A percentile compares a stretch with the other conserved stretches of the same genome.
Conservation (phyloP, 2,113 vertebrate species). For the Brachyhypopomus gauderio region DNA sequence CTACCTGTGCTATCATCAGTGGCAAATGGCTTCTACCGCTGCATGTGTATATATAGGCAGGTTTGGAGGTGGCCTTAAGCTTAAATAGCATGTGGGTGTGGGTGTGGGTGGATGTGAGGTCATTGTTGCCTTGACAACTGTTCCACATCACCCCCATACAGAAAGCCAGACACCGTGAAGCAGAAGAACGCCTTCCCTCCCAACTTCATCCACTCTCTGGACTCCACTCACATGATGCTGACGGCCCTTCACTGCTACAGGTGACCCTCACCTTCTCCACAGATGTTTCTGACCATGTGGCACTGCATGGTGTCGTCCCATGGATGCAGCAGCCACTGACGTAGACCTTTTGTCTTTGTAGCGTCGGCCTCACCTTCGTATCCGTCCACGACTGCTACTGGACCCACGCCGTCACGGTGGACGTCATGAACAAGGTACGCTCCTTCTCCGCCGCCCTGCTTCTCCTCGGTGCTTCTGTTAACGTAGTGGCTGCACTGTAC, state of each 20-base stretch:
- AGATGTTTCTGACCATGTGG: background rate
- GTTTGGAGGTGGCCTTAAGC: background rate
- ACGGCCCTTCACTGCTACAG: slow-evolving; percentile 89
- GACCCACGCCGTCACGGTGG: slow-evolving; percentile 88
- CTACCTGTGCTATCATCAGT: slow-evolving; percentile 24
- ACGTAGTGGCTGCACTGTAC: slow-evolving; percentile 37
- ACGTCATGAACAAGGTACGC: slow-evolving; percentile 91
- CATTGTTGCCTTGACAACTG: background rate
- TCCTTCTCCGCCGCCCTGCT: background rate
- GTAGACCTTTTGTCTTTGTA: slow-evolving; percentile 57
- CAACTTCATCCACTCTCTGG: slow-evolving; percentile 97
- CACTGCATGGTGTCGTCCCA: too few species aligned
- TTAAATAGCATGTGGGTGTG: slow-evolving; percentile 16
- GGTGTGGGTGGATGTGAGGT: too few species aligned
- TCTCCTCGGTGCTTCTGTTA: slow-evolving; percentile 34
- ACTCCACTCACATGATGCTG: slow-evolving; percentile 99
- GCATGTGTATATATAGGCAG: slow-evolving; percentile 18
- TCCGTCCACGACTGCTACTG: slow-evolving; percentile 98
- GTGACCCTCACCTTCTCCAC: slow-evolving; percentile 62
- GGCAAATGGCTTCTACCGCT: background rate
- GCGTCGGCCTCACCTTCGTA: slow-evolving; percentile 88
- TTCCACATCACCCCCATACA: slow-evolving; percentile 54
- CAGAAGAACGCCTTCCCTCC: slow-evolving; percentile 97
- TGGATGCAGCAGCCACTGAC: background rate
- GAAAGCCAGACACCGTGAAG: slow-evolving; percentile 88